Conservation (phyloP, 2,113 vertebrate species). For the Gymnogyps californianus region DNA sequence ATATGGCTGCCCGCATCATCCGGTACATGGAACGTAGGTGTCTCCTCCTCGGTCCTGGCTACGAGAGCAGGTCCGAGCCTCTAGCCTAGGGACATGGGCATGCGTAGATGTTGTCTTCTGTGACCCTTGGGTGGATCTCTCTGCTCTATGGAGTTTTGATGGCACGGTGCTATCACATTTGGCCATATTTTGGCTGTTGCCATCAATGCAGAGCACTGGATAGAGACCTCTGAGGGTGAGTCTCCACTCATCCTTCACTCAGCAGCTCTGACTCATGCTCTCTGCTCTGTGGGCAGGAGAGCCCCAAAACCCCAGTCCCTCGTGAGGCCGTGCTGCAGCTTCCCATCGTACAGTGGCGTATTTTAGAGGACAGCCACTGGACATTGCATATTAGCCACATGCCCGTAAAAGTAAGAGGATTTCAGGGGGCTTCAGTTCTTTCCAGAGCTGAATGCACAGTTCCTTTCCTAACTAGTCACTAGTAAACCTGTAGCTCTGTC, state of each 20-base stretch:
- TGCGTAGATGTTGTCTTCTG: neutral
- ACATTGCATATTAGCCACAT: neutral
- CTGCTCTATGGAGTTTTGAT: neutral
- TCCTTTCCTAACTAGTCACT: neutral
- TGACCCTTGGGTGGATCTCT: neutral
- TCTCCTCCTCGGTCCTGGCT: neutral
- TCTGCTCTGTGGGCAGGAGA: neutral
- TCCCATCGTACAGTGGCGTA: rapidly evolving
- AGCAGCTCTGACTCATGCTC: neutral
- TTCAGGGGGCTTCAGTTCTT: neutral
- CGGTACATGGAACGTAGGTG: constrained; percentile 95
- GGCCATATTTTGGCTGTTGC: neutral
- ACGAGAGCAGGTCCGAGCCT: neutral
- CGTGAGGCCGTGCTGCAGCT: neutral
- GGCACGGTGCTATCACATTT: rapidly evolving
- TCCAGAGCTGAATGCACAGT: neutral
- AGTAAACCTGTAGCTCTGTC: neutral
- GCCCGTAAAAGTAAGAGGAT: neutral
- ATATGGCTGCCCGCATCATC: constrained; percentile 84
- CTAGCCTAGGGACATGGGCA: neutral
- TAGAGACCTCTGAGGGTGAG: neutral
- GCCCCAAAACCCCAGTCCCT: neutral
- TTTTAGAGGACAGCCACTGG: neutral
- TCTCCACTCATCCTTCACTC: neutral
- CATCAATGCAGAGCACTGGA: neutral